These are phyloP conservation scores for Hymenochirus boettgeri DNA, from an alignment of 2,113 vertebrate genomes.

Conservation along the genomic window DNA sequence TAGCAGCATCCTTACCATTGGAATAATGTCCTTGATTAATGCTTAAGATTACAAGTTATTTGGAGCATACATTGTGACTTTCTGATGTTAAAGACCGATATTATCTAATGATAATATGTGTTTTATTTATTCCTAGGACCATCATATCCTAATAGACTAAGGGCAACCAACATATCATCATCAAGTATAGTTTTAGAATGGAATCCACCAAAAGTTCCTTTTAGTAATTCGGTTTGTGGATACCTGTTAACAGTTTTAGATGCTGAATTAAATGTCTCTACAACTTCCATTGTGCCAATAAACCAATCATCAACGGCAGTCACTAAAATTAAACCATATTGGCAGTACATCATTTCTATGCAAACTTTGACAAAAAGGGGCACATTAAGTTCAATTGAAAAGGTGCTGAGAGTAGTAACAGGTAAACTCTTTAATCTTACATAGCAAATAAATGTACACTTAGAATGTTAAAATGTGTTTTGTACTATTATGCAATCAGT, in stretches of 20 bases:
- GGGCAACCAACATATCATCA: constrained; percentile 52
- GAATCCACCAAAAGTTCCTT: constrained; percentile 51
- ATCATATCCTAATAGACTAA: constrained; percentile 60
- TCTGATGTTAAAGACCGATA: too few species aligned
- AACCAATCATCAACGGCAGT: constrained; percentile 54
- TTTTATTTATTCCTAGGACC: constrained; percentile 58
- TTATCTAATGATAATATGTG: neutral
- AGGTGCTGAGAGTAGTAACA: constrained; percentile 60
- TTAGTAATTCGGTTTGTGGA: constrained; percentile 52
- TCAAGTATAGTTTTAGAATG: constrained; percentile 67
- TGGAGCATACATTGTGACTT: too few species aligned
- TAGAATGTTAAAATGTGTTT: too few species aligned
- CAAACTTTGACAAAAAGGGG: constrained; percentile 62
- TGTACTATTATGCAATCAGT: too few species aligned
- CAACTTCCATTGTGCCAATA: constrained; percentile 54
- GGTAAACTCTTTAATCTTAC: constrained; percentile 63
- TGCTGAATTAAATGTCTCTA: constrained; percentile 47
- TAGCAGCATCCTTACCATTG: too few species aligned
- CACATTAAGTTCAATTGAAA: constrained; percentile 62
- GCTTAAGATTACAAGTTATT: too few species aligned
- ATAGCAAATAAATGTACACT: too few species aligned
- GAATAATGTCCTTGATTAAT: too few species aligned
- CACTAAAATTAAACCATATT: constrained; percentile 62
- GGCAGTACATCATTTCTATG: constrained; percentile 67
- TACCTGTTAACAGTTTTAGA: constrained; percentile 66